Base-by-base conservation (phyloP, 2,797 vertebrate species). In the Remorina albescens region DNA sequence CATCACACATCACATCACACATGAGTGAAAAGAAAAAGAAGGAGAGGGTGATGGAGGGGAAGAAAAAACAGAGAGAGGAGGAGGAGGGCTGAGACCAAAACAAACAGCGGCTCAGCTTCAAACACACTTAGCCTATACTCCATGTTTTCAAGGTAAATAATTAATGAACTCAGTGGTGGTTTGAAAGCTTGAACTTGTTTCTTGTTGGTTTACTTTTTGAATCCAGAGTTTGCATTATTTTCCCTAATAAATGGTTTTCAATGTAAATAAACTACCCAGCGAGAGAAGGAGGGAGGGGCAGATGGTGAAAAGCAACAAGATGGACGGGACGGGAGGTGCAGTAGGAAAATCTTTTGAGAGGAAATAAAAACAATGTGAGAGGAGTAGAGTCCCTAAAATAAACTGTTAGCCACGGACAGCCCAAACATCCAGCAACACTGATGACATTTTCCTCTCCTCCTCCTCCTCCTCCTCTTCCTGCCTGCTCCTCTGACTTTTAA, bases 21-120 rank as follows among this genome's bases (percentile, higher is more conserved):
- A 83, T 89, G 90, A 91, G 82, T 87, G 91, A 80, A 69, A 85
- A 88, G 84, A 88, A 88, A 65, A 86, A 87, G 81, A 78, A 47
- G 30, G 74, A 78, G 82, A 88, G 89, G 86, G 88, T 87, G 91
- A 90, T 67, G 77, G 76, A 78, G 74, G 61, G 71, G 25, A 56
- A 78, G 69, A 80, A 67, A 80, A 80, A 83, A 79, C 62, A 82
- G 81, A 83, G 79, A 80, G 70, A 79, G 76, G 68, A 76, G 63
- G 68, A 18, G 62, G 61, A 81, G 65, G 34, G 65, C 54, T 9
- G 53, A 62, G 73, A 86, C 65, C 78, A 81, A 83, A 85, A 74
- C 79, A 83, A 87, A 87, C 82, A 87, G 64, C 77, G 44, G 74
- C 49, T 62, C 61, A 2, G 49, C 62, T 67, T 80, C 55, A 78